Base-by-base conservation (phyloP, 2,888 invertebrate genomes). In the Rugalucina vietnamica region DNA sequence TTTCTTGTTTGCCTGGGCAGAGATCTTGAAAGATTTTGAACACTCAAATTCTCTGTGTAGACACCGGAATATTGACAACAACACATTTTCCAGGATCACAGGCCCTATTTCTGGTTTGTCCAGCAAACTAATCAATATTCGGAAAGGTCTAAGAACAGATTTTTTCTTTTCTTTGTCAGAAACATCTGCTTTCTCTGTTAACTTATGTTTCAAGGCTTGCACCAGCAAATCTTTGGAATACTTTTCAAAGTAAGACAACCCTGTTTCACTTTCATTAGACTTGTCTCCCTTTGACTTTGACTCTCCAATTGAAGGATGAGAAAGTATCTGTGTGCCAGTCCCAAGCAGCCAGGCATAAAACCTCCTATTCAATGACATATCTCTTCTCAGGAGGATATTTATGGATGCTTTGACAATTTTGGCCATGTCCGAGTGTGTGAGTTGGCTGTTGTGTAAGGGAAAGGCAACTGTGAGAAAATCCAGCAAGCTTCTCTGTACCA, bases 341-440 rank as follows among this genome's bases (percentile, higher is more conserved):
- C 97, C 97, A 89, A 98, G 95, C 34, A 98, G 95, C 98, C 98
- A 98, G 0, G 97, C 97, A 95, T 97, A 98, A 39, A 98, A 95
- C 43, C 98, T 96, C 88, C 97, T 96, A 94, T 98, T 98, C 21
- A 98, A 96, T 37, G 98, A 98, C 97, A 98, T 98, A 94, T 98
- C 98, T 84, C 98, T 95, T 65, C 98, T 95, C 73, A 98, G 95
- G 86, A 98, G 97, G 1, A 96, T 95, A 85, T 95, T 95, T 76
- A 98, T 95, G 36, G 97, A 97, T 80, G 97, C 97, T 34, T 97
- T 97, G 10, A 97, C 96, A 85, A 97, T 95, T 79, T 96, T 93
- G 72, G 97, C 96, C 96, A 97, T 96, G 93, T 98, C 97, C 12
- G 96, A 95, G 43, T 92, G 91, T 3, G 95, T 94, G 76, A 96